Evolutionary conservation across 2,113 vertebrate species (phyloP).

Genomic region (Aspiorhynchus laticeps): DNA sequence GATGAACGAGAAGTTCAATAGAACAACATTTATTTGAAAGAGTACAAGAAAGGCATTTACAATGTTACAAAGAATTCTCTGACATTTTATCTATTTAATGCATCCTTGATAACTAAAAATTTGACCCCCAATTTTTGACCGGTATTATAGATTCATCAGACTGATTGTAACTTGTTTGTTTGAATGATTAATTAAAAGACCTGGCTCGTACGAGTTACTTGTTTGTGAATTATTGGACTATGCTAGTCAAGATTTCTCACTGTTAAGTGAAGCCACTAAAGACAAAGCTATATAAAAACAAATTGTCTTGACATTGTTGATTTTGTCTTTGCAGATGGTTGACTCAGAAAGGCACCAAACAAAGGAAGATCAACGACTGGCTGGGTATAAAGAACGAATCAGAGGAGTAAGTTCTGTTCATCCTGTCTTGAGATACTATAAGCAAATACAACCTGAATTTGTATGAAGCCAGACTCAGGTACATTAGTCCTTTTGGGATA

Average conservation of each 20-base stretch:
- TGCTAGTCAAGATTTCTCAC: neutral
- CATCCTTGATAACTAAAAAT: neutral
- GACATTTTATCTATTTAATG: neutral
- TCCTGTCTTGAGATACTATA: neutral
- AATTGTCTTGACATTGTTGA: neutral
- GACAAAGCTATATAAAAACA: neutral
- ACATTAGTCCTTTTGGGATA: neutral
- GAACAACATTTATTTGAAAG: neutral
- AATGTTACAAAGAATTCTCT: too few species aligned
- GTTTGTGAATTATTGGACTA: neutral
- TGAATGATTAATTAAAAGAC: neutral
- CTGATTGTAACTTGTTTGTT: neutral
- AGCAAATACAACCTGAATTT: neutral
- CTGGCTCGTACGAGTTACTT: neutral
- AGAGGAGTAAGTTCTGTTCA: constrained; percentile 89
- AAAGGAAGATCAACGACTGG: constrained; percentile 98
- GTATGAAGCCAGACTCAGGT: neutral
- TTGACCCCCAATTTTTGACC: neutral
- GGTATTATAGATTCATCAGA: neutral
- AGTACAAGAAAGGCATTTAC: neutral
- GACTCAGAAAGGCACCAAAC: constrained; percentile 96
- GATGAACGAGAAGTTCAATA: too few species aligned
- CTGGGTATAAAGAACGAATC: constrained; percentile 91
- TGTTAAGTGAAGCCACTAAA: neutral
- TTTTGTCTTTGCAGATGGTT: constrained; percentile 82